A percentile compares a stretch with the other conserved stretches of the same genome.
Evolutionary conservation across 2,113 vertebrate genomes (phyloP).

Genomic region (Cyanoramphus novaezelandiae): DNA sequence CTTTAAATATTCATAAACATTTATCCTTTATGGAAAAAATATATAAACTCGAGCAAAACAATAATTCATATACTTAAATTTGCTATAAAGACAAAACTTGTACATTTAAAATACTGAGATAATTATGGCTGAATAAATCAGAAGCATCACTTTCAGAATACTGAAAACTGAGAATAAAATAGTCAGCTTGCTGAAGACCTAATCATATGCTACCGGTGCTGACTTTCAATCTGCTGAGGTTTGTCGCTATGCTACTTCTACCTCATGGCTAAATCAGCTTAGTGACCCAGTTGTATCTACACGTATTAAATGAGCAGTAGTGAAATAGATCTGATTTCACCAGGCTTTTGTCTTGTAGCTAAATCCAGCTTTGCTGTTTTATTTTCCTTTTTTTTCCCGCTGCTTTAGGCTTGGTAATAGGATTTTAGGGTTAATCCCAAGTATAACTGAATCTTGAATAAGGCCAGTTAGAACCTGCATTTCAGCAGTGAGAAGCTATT

Average conservation of each 20-base stretch:
- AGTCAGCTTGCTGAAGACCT: background rate
- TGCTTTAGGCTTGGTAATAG: conserved; percentile 41
- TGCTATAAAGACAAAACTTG: background rate
- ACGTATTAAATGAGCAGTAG: conserved; percentile 62
- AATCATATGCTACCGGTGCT: background rate
- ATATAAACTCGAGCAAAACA: background rate
- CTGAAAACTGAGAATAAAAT: background rate
- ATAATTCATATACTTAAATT: background rate
- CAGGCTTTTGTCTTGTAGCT: conserved; percentile 42
- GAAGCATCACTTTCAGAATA: background rate
- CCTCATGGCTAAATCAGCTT: conserved; percentile 58
- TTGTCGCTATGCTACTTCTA: conserved; percentile 51
- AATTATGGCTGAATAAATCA: background rate
- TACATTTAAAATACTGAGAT: background rate
- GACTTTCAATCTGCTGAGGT: conserved; percentile 43
- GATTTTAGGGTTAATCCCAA: conserved; percentile 56
- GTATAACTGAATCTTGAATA: conserved; percentile 42
- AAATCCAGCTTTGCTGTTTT: conserved; percentile 41
- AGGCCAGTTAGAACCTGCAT: background rate
- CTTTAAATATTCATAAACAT: background rate
- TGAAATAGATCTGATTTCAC: conserved; percentile 64
- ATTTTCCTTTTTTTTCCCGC: background rate
- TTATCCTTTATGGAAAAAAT: background rate
- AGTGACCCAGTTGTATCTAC: conserved; percentile 70
- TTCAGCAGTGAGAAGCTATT: background rate